Evolutionary conservation across 2,797 vertebrate genomes (phyloP).

Genomic region (Propithecus perrieri): DNA sequence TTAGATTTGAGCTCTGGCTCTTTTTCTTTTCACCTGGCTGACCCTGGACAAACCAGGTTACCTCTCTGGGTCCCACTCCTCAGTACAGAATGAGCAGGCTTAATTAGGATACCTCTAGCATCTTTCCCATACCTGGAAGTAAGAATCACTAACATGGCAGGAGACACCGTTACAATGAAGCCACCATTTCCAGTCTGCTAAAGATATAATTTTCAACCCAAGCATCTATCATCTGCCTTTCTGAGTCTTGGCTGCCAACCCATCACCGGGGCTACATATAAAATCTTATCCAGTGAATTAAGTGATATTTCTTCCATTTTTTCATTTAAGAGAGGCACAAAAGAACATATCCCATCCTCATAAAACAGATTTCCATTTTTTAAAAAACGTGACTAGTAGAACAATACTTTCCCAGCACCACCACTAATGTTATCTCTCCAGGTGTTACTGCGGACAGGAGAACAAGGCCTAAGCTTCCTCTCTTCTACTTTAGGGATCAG

Average conservation of each 20-base stretch:
- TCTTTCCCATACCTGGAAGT: background rate
- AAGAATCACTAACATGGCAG: background rate
- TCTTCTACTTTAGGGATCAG: background rate
- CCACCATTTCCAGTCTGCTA: background rate
- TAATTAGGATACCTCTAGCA: background rate
- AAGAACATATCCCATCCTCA: background rate
- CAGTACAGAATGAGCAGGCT: background rate
- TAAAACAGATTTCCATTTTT: conserved; percentile 13
- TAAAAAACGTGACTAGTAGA: background rate
- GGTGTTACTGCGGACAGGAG: background rate
- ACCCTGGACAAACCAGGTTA: background rate
- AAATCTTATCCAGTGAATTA: conserved; percentile 32
- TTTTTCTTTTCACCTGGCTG: background rate
- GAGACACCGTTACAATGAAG: background rate
- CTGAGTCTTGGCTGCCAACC: background rate
- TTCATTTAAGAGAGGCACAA: conserved; percentile 3
- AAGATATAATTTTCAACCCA: background rate
- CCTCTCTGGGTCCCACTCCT: background rate
- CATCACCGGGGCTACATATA: background rate
- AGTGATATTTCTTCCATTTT: conserved; percentile 23
- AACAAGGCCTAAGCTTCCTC: background rate
- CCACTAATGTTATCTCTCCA: background rate
- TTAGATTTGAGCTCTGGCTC: background rate
- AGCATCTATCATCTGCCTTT: background rate
- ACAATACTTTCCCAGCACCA: background rate